Percentiles rank a stretch among this genome's conserved stretches.
Evolutionary conservation across 2,888 invertebrate species (phyloP).

Genomic region (Conomelus anceps): DNA sequence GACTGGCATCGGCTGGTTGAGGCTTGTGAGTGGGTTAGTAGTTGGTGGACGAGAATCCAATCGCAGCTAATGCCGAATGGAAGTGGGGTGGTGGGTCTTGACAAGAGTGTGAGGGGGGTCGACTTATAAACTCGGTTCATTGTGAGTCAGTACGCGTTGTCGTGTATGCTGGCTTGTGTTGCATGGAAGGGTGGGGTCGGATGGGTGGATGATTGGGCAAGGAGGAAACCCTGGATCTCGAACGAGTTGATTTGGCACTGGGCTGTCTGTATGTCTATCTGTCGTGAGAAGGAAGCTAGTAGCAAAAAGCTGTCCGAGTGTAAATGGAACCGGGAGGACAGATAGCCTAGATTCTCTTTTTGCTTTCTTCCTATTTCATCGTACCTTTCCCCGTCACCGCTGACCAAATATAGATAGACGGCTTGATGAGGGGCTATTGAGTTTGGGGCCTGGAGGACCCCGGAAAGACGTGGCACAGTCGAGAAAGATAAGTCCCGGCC

Average conservation of each 20-base stretch:
- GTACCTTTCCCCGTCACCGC: neutral
- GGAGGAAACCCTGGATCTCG: neutral
- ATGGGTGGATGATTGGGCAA: neutral
- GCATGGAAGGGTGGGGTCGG: neutral
- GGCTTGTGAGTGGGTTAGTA: neutral
- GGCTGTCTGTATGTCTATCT: neutral
- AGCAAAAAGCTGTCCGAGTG: neutral
- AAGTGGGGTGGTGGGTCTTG: neutral
- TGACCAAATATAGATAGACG: neutral
- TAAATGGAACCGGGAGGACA: neutral
- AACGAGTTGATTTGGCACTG: neutral
- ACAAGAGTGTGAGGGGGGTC: neutral
- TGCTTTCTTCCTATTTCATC: neutral
- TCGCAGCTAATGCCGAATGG: neutral
- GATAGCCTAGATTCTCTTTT: neutral
- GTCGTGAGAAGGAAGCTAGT: neutral
- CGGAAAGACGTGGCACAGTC: too few species aligned
- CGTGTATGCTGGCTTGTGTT: neutral
- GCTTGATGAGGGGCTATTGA: neutral
- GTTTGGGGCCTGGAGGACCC: neutral
- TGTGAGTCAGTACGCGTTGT: neutral
- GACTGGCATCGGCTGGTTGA: neutral
- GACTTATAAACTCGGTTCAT: neutral
- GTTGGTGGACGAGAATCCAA: neutral
- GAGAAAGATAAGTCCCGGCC: neutral